Evolutionary conservation across 2,888 invertebrate genomes (phyloP).

Genomic region (Lasioglossum leucozonium): DNA sequence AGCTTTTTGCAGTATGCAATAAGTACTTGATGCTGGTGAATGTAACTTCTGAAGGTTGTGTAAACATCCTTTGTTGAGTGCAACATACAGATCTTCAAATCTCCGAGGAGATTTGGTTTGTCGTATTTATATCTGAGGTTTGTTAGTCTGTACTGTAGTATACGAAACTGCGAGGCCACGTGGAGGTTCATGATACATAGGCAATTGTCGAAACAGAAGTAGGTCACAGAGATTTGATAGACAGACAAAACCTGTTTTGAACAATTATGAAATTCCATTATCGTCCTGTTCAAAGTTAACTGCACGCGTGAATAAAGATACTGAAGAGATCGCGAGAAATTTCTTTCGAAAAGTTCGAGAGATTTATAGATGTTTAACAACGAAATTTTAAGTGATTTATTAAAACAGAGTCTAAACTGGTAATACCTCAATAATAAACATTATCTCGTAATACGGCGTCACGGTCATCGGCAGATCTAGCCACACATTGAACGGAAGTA

Average conservation of each 20-base stretch:
- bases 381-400: background rate
- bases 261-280: background rate
- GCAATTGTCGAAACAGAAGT: conserved; percentile 71
- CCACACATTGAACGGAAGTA: conserved; percentile 59
- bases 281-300: background rate
- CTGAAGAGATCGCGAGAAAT: no score
- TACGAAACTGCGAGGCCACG: conserved; percentile 69
- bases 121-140: background rate
- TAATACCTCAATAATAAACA: conserved; percentile 3
- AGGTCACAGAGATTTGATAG: conserved; percentile 61
- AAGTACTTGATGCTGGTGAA: conserved; percentile 60
- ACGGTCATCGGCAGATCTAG: background rate
- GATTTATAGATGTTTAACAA: no score
- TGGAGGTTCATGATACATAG: conserved; percentile 68
- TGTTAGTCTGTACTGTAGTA: conserved; percentile 65
- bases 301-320: no score
- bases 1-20: conserved; percentile 59
- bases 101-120: fast-evolving
- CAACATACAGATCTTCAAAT: no score
- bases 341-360: no score
- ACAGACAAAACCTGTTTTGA: conserved; percentile 31
- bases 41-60: conserved; percentile 44
- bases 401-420: no score
- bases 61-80: conserved; percentile 16
- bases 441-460: conserved; percentile 28